Evolutionary conservation across 2,113 vertebrate genomes (phyloP).

Genomic region (Pelusios castaneus): DNA sequence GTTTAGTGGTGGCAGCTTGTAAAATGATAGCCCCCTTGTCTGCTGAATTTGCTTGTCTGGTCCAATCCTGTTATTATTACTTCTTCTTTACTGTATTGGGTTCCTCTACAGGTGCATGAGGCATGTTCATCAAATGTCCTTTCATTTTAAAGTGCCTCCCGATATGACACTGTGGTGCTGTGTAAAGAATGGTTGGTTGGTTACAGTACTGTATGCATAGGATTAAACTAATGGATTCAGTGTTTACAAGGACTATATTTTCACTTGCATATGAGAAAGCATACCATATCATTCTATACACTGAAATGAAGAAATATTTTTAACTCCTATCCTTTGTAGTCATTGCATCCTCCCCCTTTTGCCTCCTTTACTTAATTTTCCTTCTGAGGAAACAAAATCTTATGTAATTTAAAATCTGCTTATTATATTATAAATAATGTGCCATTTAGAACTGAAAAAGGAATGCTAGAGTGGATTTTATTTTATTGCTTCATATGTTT

Average conservation of each 20-base stretch:
- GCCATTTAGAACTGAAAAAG: neutral
- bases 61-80: neutral
- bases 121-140: neutral
- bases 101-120: neutral
- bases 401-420: neutral
- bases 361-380: neutral
- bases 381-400: neutral
- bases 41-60: slow-evolving; percentile 33
- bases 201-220: neutral
- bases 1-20: neutral
- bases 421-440: neutral
- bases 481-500: neutral
- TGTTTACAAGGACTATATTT: neutral
- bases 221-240: neutral
- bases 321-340: neutral
- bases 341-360: too few relatives aligned
- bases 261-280: neutral
- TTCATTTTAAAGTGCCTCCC: too few relatives aligned
- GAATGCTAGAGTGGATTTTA: neutral
- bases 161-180: neutral
- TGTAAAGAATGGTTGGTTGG: neutral
- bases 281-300: neutral
- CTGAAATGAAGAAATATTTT: neutral
- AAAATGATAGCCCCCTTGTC: slow-evolving; percentile 5
- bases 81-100: slow-evolving; percentile 24